Evolutionary conservation across 2,113 vertebrate species (phyloP), one percentile per base, ranked within the genome.

Genomic region (Condylura cristata): DNA sequence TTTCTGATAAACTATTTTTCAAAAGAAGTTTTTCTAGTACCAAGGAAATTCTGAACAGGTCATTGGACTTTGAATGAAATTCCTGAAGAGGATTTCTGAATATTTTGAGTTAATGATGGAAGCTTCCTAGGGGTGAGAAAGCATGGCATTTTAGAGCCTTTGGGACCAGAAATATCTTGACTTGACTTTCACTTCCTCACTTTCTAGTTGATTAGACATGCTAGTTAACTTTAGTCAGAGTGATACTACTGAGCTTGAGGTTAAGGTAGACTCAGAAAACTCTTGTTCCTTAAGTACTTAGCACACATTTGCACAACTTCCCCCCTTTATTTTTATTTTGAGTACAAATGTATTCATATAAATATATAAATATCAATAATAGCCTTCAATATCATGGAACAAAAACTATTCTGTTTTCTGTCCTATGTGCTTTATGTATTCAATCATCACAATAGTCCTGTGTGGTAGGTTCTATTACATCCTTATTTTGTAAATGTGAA

Each of bases 1-100:
- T 74, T 92, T 78, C 46, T 78, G 28, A 65, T 58, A 90, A 82
- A 11, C 32, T 92, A 7, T 71, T 89, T 89, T 80, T 85, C 61
- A 37, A 56, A 80, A 89, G 80, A 85, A 89, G 12, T 68, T n/a
- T 48, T 90, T 6, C 46, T 48, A 71, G 22, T 41, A 56, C 17
- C n/a, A 18, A 84, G 30, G 60, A 90, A 80, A 88, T 74, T 83
- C 13, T 34, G 63, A 70, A 39, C 85, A 85, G 18, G 26, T 16
- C 11, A 72, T 17, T 3, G 32, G 22, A 18, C 68, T 53, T 28
- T 66, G n/a, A 85, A 89, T 60, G 61, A 66, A 85, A 92, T 66
- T 78, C 70, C 44, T 46, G 60, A 86, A 44, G 81, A 90, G 32
- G 37, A 86, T 61, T 89, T 53, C 51, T 44, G 48, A 53, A 3